These are phyloP conservation scores for Rhinella marina DNA, from an alignment of 2,797 vertebrate genomes.

Conservation along the genomic window DNA sequence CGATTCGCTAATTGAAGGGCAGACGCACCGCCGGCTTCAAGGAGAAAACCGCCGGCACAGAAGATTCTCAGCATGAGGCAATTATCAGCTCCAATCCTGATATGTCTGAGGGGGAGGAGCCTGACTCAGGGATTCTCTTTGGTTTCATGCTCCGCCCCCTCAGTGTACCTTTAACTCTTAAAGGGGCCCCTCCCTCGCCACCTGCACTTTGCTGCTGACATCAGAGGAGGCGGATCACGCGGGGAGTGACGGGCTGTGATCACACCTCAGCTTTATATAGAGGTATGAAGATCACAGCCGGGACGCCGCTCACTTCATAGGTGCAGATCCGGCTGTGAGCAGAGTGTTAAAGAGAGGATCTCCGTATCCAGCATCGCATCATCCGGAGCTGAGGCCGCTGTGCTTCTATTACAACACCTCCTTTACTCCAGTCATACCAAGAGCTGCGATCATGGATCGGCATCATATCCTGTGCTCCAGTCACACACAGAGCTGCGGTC, in stretches of 20 bases:
- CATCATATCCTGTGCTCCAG: neutral
- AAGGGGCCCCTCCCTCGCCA: neutral
- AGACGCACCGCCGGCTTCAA: no score
- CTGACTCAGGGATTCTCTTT: neutral
- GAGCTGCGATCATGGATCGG: no score
- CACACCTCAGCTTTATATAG: slow-evolving; percentile 7
- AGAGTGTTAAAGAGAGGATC: neutral
- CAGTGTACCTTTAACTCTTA: neutral
- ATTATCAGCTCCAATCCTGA: no score
- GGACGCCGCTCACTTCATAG: neutral
- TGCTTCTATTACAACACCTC: no score
- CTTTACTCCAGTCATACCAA: no score
- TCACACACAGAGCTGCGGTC: no score
- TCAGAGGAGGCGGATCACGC: neutral
- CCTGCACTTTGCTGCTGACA: neutral
- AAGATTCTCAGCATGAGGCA: no score
- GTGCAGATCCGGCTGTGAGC: neutral
- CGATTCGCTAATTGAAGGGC: no score
- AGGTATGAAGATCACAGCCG: neutral
- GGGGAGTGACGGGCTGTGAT: neutral
- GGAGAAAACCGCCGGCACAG: no score
- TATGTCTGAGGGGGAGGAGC: neutral
- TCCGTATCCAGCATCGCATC: neutral
- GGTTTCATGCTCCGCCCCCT: neutral
- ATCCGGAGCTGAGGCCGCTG: no score